phyloP scores from a whole-genome alignment of 2,113 vertebrate genomes.

The Condylura cristata region DNA sequence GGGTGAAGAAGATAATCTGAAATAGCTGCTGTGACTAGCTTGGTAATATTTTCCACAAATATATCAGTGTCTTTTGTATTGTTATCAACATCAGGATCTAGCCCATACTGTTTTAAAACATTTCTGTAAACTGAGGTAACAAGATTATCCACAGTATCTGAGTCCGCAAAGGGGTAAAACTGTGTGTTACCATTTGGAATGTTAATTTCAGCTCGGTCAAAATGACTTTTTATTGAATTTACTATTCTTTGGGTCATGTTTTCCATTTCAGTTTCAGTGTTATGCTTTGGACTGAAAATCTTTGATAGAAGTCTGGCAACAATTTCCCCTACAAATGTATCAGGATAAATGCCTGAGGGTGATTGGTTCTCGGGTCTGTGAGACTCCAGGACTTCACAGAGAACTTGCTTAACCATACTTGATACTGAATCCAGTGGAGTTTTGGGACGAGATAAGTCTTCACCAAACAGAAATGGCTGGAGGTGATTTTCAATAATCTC shows the following conservation, averaged over 20 bases:
- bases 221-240: constrained; percentile 53
- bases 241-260: constrained; percentile 72
- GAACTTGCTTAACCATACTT: constrained; percentile 67
- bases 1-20: constrained; percentile 74
- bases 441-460: neutral
- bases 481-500: constrained; percentile 77
- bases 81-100: constrained; percentile 8
- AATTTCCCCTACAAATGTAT: constrained; percentile 57
- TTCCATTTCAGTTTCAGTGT: constrained; percentile 56
- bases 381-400: constrained; percentile 54
- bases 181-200: neutral
- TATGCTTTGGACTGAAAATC: constrained; percentile 62
- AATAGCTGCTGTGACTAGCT: constrained; percentile 61
- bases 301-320: constrained; percentile 67
- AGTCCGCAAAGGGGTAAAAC: neutral
- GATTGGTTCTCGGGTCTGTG: neutral
- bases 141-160: constrained; percentile 65
- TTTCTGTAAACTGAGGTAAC: constrained; percentile 68
- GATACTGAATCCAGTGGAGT: constrained; percentile 60
- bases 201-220: constrained; percentile 49
- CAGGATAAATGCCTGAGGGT: neutral
- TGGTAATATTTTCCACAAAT: constrained; percentile 71
- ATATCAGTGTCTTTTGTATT: neutral
- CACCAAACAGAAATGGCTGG: constrained; percentile 69
- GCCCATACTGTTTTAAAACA: constrained; percentile 64